A percentile compares a stretch with the other conserved stretches of the same genome.
Conservation (phyloP, 2,888 invertebrate genomes). For the Lypha dubia region DNA sequence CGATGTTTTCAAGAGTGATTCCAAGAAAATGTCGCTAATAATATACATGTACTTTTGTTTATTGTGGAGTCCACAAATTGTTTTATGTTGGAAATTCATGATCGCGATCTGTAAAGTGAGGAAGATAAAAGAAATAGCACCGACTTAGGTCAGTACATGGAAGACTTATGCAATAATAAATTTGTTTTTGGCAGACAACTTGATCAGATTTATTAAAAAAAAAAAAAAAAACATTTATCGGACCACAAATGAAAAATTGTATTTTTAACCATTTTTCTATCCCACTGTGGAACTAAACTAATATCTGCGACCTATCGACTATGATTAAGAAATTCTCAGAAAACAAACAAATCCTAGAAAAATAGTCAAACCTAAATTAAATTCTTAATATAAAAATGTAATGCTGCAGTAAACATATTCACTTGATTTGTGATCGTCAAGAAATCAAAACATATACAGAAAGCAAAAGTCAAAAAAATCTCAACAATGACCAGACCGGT, state of each 20-base stretch:
- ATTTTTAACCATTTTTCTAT: neutral
- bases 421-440: constrained; percentile 22
- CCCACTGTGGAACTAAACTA: neutral
- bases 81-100: no score
- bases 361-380: constrained; percentile 13
- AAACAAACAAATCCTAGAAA: neutral
- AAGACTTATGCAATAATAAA: no score
- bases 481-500: neutral
- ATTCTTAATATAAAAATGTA: constrained; percentile 40
- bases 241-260: no score
- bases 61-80: no score
- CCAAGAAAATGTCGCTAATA: neutral
- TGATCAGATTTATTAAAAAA: no score
- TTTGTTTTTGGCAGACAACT: no score
- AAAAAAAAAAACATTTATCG: no score
- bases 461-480: neutral
- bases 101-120: no score
- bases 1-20: neutral
- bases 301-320: constrained; percentile 6
- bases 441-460: neutral
- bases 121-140: no score
- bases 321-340: constrained; percentile 9
- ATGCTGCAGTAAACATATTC: constrained; percentile 6
- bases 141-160: no score
- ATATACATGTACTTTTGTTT: no score